Percentiles rank a stretch among this genome's conserved stretches.
These are phyloP conservation scores for Lontra canadensis DNA, from an alignment of 2,113 vertebrate species.

Conservation along the genomic window DNA sequence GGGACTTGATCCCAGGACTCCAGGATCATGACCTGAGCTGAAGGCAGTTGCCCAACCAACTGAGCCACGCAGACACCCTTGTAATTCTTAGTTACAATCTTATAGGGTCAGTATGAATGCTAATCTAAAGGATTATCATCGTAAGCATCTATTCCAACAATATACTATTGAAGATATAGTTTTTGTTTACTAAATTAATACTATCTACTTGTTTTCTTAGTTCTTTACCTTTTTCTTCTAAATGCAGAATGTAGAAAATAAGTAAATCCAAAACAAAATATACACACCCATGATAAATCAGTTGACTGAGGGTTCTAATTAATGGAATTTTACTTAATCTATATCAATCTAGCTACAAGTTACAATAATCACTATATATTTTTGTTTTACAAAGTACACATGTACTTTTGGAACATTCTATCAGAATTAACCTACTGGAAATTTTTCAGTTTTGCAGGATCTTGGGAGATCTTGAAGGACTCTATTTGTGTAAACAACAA, in stretches of 20 bases:
- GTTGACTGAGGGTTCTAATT: neutral
- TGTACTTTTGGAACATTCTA: neutral
- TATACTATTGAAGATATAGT: neutral
- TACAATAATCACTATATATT: neutral
- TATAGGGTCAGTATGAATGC: neutral
- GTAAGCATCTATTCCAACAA: neutral
- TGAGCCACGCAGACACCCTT: neutral
- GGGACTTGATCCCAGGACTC: too few relatives aligned
- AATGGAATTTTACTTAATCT: neutral
- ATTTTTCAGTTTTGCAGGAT: neutral
- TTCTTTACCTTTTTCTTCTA: neutral
- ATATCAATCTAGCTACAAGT: neutral
- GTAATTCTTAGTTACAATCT: neutral
- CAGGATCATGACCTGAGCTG: too few relatives aligned
- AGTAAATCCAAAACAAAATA: neutral
- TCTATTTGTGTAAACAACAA: neutral
- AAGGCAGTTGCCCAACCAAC: too few relatives aligned
- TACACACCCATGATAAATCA: neutral
- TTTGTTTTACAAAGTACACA: neutral
- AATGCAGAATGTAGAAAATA: neutral
- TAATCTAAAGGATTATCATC: neutral
- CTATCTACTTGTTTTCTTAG: neutral
- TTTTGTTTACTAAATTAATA: neutral
- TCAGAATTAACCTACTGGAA: neutral
- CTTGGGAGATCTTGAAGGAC: neutral